Evolutionary conservation across 2,797 vertebrate species (phyloP), one percentile per base, ranked within the genome.

Genomic region (Euphonia xanthogaster): DNA sequence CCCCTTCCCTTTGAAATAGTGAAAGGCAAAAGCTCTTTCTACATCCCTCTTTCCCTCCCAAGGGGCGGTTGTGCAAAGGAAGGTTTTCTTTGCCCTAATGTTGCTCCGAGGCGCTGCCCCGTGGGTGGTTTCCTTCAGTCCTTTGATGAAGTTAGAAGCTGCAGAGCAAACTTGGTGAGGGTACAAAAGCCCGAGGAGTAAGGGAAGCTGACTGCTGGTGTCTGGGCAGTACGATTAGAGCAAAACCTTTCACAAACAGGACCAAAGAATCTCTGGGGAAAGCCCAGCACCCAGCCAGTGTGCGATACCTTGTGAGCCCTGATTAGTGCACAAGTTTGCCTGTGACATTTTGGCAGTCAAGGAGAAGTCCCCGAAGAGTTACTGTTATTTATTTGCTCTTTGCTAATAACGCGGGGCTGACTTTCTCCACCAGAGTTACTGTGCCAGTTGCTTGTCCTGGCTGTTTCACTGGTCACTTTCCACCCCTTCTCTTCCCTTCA

Each of bases 41-140:
- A 53, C 88, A 87, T 94, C 92, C 51, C 72, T 84, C 91, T 73
- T 81, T 70, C 83, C 75, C 85, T 97, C 97, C 97, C 97, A 93
- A 68, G 90, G 83, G 77, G 20, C 60, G 57, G 72, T 88, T 95
- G 85, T 92, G 93, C 90, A 84, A 92, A 88, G 86, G 79, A 81
- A 63, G 90, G 97, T 95, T 98, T 97, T 96, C 97, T 97, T 96
- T 97, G 96, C 92, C 90, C 85, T 97, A 96, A 93, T 91, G 97
- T 96, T 94, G 86, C 90, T 93, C 84, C 76, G 35, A 60, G 77
- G 81, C 71, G 55, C 92, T 92, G 92, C 84, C 81, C 78, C 40
- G 90, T 88, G 95, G 83, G 87, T 81, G 88, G 92, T 66, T 92
- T 82, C 48, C 63, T 31, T 68, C 53, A 47, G 76, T 50, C 47